These are phyloP conservation scores for Nyctereutes procyonoides DNA, from an alignment of 2,113 vertebrate genomes.

Conservation along the genomic window DNA sequence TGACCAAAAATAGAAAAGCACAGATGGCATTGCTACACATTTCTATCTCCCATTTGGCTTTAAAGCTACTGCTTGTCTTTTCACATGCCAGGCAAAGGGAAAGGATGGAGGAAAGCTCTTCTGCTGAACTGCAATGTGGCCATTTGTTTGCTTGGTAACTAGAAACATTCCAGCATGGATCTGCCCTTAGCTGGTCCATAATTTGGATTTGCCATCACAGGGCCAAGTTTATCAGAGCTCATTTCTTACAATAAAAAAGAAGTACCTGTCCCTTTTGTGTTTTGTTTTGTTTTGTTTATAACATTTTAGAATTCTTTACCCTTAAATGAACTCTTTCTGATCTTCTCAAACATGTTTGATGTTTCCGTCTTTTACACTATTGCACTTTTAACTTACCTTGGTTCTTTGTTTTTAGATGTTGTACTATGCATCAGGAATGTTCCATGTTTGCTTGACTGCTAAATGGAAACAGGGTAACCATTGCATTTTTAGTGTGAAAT, in stretches of 20 bases:
- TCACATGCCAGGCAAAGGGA: background rate
- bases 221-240: background rate
- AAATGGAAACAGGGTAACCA: slow-evolving; percentile 42
- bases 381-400: slow-evolving; percentile 48
- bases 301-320: slow-evolving; percentile 11
- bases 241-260: background rate
- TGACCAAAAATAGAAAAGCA: slow-evolving; percentile 68
- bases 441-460: slow-evolving; percentile 33
- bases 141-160: slow-evolving; percentile 54
- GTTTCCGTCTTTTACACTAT: background rate
- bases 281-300: background rate
- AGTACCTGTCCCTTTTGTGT: background rate
- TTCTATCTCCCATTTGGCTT: slow-evolving; percentile 15
- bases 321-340: slow-evolving; percentile 30
- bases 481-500: background rate
- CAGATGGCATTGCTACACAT: slow-evolving; percentile 46
- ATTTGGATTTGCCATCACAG: background rate
- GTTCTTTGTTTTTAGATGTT: slow-evolving; percentile 6
- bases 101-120: background rate
- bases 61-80: background rate
- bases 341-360: background rate
- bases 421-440: slow-evolving; percentile 39
- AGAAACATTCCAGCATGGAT: background rate
- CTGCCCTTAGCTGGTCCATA: background rate
- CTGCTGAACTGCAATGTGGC: background rate